Base-by-base conservation (phyloP, 2,888 invertebrate species). In the Pelosia muscerda region DNA sequence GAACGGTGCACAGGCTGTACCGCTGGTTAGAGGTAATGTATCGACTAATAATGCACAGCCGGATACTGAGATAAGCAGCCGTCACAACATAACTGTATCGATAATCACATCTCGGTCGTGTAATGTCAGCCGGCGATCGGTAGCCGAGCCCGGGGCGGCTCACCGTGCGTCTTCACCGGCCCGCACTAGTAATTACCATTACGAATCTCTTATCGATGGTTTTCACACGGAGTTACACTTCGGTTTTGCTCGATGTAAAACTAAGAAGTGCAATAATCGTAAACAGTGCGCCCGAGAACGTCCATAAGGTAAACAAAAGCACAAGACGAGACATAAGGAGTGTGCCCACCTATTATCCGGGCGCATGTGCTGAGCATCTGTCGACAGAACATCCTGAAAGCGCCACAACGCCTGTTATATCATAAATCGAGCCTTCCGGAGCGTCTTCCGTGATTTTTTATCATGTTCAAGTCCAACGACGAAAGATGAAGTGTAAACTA, bases 371-470 rank as follows among this genome's bases (percentile, higher is more conserved):
- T 85, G 77, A 86, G 88, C 92, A 91, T 95, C 95, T 95, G 95
- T 95, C 95, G 89, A 86, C 93, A 86, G 80, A 78, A 86, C 90
- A 90, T 94, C 94, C 94, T 92, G 92, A 88, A 83, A 84, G 84
- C 79, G 74, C 81, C 82, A 78, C 84, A 80, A 84, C 86, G 89
- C 87, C 86, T 89, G 91, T 90, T 90, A 88, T 88, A 90, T 92
- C 93, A 94, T 93, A 95, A 93, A 93, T 92, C 86, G 90, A 92
- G 85, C 90, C 93, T 94, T 93, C 92, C 94, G 94, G 91, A 85
- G 86, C 86, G 85, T 87, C 91, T 93, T 92, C 93, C 92, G 89
- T 88, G 88, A 89, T 90, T 94, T 94, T 94, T 94, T 92, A 90
- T 81, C 79, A 81, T 81, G 81, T 83, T 87, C 87, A 87, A 91